Evolutionary conservation across 1,140 invertebrate species (phyloP), one percentile per base, ranked within the genome.

Genomic region (Megalopta genalis): DNA sequence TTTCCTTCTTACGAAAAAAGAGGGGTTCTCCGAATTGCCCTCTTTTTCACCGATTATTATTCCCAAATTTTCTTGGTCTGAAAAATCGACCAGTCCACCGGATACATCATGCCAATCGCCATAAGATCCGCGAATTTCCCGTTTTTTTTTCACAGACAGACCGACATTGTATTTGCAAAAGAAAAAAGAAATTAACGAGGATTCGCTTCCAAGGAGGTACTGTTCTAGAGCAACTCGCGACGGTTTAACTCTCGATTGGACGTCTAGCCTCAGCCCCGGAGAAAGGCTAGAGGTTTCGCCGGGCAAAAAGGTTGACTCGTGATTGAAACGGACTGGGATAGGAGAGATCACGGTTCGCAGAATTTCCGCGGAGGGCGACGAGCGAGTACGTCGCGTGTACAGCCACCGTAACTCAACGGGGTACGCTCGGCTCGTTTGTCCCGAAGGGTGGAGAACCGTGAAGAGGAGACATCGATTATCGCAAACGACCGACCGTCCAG

Each of bases 381-480:
- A 7, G n/a, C 49, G 5, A 46, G n/a, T 32, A 32, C 82, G 75
- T 87, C 85, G 85, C 87, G 81, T 87, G 86, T 82, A 83, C 83
- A 72, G 77, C 81, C 52, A 85, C 82, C 83, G 80, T 86, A 82
- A 88, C 82, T 89, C 86, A 86, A 85, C 77, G 52, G 27, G 27
- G 39, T 23, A 52, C 78, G 39, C 67, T 68, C 78, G 62, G 76
- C 23, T 72, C 69, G 68, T 71, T 71, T 59, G 76, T 60, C 60
- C 37, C 16, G 68, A 23, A 64, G 67, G 67, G 39, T 57, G 63
- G 75, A 39, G 67, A 2, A 70, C 39, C 27, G 39, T 39, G 75
- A 77, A 57, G 49, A 72, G 21, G 42, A 23, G 69, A 32, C 76
- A 72, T 77, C 79, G 46, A 52, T 73, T 42, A 27, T 9, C 46